Evolutionary conservation across 2,113 vertebrate species (phyloP).

Genomic region (Scatophagus argus): DNA sequence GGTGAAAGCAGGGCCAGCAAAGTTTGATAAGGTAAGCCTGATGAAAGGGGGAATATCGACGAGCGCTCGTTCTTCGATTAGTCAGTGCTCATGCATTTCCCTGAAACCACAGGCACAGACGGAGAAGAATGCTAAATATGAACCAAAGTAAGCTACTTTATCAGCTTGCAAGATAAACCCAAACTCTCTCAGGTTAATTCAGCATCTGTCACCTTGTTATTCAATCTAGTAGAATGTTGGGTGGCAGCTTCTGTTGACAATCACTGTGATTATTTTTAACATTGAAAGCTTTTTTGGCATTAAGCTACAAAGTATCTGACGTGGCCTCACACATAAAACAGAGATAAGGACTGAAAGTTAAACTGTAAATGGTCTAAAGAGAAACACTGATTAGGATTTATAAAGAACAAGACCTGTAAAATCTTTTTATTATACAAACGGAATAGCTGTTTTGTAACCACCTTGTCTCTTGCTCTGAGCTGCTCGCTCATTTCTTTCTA

Average conservation of each 20-base stretch:
- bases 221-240: not conserved
- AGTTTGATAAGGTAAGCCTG: conserved; percentile 36
- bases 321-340: not conserved
- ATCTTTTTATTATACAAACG: not conserved
- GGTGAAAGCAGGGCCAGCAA: not conserved
- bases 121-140: not conserved
- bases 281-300: conserved; percentile 35
- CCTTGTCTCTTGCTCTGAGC: not conserved
- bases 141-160: conserved; percentile 2
- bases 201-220: conserved; percentile 4
- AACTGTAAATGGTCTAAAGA: not conserved
- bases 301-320: not conserved
- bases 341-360: conserved; percentile 11
- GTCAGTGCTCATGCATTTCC: not conserved
- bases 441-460: not conserved
- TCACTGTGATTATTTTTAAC: not conserved
- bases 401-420: not conserved
- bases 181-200: conserved; percentile 6
- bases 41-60: conserved; percentile 35
- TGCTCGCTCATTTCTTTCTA: not conserved
- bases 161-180: conserved; percentile 17
- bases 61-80: conserved; percentile 24
- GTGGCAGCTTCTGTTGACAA: not conserved
- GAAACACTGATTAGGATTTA: not conserved
- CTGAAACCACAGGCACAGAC: conserved; percentile 10